Evolutionary conservation across 2,888 invertebrate species (phyloP), one percentile per base, ranked within the genome.

Genomic region (Pyrrhia umbra): DNA sequence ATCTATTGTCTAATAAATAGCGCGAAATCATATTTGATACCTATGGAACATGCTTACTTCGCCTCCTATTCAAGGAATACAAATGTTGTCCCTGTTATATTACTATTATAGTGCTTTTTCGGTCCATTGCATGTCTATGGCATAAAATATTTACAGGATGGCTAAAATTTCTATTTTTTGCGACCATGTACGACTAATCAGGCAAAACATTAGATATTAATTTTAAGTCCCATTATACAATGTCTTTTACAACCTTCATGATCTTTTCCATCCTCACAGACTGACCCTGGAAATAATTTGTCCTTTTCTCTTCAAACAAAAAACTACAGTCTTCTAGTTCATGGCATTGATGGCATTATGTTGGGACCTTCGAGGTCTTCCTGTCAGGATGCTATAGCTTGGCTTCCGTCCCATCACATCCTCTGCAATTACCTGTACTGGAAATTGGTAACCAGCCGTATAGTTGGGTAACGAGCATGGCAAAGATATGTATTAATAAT

Each of bases 361-460:
- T 8, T 9, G 1, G 39, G 51, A 73, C 80, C 70, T 79, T 68
- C 77, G 40, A 37, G 40, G 46, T 64, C 70, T 72, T 75, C 75
- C 75, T 72, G 47, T 37, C 66, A 70, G 79, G 76, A 79, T 80
- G 76, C 50, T 46, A 47, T 40, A 47, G 45, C 52, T 45, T 16
- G 6, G 27, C 50, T 69, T 80, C 82, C 80, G 79, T 78, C 64
- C 73, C 52, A 68, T 63, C 59, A 56, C 65, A 77, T 80, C 80
- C 80, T 70, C 69, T 16, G 42, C 57, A 73, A 80, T 78, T 74
- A 78, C 63, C 51, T 60, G 63, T 64, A 59, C 52, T 56, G 45
- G 45, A 46, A 62, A 67, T 63, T 68, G 67, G 39, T 43, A 67
- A 43, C 39, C 50, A 54, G 42, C n/a, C 39, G 8, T 51, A 25